Evolutionary conservation across 2,888 invertebrate species (phyloP).

Genomic region (Drosophila peninsularis): DNA sequence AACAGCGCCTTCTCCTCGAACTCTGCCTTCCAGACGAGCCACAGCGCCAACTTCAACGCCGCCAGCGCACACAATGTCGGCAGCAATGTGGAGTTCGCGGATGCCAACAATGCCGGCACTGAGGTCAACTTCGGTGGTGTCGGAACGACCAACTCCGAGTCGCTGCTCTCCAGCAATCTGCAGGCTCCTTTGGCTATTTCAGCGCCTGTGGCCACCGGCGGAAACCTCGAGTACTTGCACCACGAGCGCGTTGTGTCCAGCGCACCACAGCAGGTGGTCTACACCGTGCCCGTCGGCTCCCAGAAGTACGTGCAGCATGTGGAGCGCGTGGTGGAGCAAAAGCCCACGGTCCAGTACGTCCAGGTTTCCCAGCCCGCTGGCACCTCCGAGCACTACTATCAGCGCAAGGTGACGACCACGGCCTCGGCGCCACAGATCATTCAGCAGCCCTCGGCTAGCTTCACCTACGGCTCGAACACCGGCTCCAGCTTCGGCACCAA

Average conservation of each 20-base stretch:
- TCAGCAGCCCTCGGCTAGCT: conserved; percentile 44
- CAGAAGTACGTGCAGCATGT: conserved; percentile 78
- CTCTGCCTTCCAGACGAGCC: conserved; percentile 64
- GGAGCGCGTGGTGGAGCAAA: conserved; percentile 69
- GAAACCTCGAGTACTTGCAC: conserved; percentile 64
- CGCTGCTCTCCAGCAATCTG: conserved; percentile 34
- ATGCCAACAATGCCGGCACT: conserved; percentile 55
- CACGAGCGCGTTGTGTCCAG: conserved; percentile 57
- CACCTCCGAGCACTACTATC: conserved; percentile 78
- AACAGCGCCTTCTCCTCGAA: conserved; percentile 59
- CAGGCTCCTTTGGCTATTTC: conserved; percentile 47
- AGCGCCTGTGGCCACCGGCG: conserved; percentile 40
- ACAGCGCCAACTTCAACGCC: conserved; percentile 65
- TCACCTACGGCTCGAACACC: conserved; percentile 37
- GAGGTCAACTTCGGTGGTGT: conserved; percentile 68
- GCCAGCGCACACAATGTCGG: conserved; percentile 57
- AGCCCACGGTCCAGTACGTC: conserved; percentile 60
- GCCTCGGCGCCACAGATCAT: conserved; percentile 65
- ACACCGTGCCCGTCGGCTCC: conserved; percentile 67
- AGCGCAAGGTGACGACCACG: conserved; percentile 68
- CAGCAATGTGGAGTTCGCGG: conserved; percentile 67
- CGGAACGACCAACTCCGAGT: conserved; percentile 56
- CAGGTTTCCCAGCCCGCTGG: conserved; percentile 54
- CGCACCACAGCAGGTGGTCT: conserved; percentile 60
- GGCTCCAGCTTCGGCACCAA: conserved; percentile 54